A percentile compares a stretch with the other conserved stretches of the same genome.
Conservation (phyloP, 2,888 invertebrate genomes). For the Stictocephala bisonia region DNA sequence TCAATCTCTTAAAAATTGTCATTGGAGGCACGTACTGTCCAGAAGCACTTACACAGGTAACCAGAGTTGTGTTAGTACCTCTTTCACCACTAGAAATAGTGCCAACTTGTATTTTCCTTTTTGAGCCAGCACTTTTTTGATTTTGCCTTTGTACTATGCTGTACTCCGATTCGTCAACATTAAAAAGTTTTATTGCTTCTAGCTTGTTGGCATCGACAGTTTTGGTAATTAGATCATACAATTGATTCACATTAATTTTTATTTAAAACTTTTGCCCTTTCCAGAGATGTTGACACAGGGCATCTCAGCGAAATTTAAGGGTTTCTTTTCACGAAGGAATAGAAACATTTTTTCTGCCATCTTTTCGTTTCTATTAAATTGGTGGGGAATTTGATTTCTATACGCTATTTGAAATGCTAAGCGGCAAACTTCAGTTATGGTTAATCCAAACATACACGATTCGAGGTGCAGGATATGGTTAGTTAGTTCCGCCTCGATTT, state of each 20-base stretch:
- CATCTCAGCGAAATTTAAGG: background rate
- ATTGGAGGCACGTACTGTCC: constrained; percentile 13
- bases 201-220: background rate
- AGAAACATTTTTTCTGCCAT: constrained; percentile 20
- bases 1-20: constrained; percentile 18
- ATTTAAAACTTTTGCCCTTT: background rate
- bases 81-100: constrained; percentile 26
- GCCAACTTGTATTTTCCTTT: background rate
- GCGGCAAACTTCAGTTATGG: constrained; percentile 20
- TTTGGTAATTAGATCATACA: background rate
- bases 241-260: constrained; percentile 9
- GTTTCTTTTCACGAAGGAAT: background rate
- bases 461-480: constrained; percentile 4
- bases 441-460: constrained; percentile 16
- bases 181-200: constrained; percentile 16
- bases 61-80: constrained; percentile 14
- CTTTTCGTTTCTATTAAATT: background rate
- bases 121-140: no score
- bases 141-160: background rate
- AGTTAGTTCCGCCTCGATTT: background rate
- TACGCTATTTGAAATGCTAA: constrained; percentile 15
- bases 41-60: constrained; percentile 12
- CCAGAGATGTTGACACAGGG: constrained; percentile 7
- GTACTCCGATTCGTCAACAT: constrained; percentile 15
- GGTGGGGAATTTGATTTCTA: background rate